Evolutionary conservation across 2,797 vertebrate genomes (phyloP), one percentile per base, ranked within the genome.

Genomic region (Arnoldichthys spilopterus): DNA sequence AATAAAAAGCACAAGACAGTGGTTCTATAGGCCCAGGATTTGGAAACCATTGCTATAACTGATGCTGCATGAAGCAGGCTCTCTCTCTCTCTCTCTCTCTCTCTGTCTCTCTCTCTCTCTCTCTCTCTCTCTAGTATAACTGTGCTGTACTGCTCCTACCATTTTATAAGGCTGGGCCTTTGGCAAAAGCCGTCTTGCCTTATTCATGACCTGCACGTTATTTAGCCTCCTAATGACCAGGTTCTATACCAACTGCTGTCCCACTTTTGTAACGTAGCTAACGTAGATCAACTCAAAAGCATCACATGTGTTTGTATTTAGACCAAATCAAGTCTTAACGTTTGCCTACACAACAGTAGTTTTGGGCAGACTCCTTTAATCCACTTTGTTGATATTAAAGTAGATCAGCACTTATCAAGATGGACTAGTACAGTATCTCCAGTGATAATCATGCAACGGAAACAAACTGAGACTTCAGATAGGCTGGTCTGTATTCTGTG

Each of bases 171-270:
- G 30, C 81, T 76, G 77, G 78, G 53, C 80, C 71, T 59, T 83
- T 82, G 82, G 86, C 89, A 90, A 88, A 85, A 84, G 76, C 72
- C 81, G 87, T 87, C 88, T 89, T 91, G 88, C 91, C 86, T 88
- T 69, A n/a, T 82, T 80, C 84, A 90, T 90, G 88, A 92, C 90
- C 84, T 85, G 87, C 77, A 89, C 85, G 88, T 91, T 91, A 89
- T 91, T 84, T 87, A 85, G 72, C 6, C 64, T 74, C 24, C 24
- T 43, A 74, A 22, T 0, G 77, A 86, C 84, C 85, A 87, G 86
- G 45, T 85, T 81, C 83, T 15, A 63, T 11, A 37, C 28, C 28
- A 62, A 37, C 56, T 86, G 80, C 81, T 83, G 82, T 84, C 54
- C 30, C 37, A n/a, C 0, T 16, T 45, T n/a, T n/a, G n/a, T n/a